phyloP scores from a whole-genome alignment of 35 echinoderm and acorn worm species.

The Holothuria glaberrima region DNA sequence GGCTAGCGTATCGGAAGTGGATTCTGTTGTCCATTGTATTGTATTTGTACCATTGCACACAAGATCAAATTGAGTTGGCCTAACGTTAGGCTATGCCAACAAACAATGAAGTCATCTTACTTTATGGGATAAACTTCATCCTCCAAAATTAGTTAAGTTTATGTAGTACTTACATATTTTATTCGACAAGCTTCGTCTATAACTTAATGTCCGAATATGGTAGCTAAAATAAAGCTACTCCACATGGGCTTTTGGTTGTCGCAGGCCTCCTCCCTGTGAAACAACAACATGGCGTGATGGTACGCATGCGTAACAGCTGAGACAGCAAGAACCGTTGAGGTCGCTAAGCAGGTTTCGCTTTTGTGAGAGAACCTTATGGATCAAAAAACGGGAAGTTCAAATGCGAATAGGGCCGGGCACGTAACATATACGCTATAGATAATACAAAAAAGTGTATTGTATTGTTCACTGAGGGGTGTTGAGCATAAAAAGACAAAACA shows the following conservation, averaged over 20 bases:
- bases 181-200: not conserved
- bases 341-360: too few relatives aligned
- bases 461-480: too few relatives aligned
- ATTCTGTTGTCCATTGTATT: too few relatives aligned
- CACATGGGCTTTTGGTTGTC: not conserved
- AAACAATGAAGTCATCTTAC: not conserved
- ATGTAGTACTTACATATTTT: not conserved
- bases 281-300: conserved; percentile 17
- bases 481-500: too few relatives aligned
- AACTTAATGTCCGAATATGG: not conserved
- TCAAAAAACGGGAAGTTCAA: too few relatives aligned
- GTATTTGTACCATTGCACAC: too few relatives aligned
- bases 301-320: conserved; percentile 37
- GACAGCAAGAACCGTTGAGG: not conserved
- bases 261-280: conserved; percentile 33
- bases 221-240: not conserved
- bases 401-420: too few relatives aligned
- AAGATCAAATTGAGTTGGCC: not conserved
- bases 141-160: not conserved
- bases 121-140: not conserved
- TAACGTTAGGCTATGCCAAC: not conserved
- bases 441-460: too few relatives aligned
- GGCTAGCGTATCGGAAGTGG: too few relatives aligned
- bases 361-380: too few relatives aligned
- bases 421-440: too few relatives aligned